phyloP scores from a whole-genome alignment of 2,113 vertebrate genomes.

The Notarius lentiginosus region DNA sequence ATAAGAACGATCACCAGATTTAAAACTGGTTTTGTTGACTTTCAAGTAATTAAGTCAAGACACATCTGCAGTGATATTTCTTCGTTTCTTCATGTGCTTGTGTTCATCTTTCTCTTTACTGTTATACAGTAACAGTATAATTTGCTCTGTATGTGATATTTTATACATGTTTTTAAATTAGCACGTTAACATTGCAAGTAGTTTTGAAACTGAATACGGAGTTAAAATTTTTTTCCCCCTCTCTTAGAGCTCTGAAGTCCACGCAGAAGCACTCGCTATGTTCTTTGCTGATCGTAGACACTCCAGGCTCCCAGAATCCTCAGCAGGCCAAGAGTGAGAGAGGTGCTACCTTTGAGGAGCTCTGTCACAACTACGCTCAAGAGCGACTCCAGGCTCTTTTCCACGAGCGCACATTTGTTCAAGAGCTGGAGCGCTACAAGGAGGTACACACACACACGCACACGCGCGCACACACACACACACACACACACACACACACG shows the following conservation, averaged over 20 bases:
- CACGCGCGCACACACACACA: constrained; percentile 12
- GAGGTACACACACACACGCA: constrained; percentile 74
- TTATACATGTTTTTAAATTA: background rate
- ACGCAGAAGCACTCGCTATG: constrained; percentile 87
- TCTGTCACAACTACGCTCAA: constrained; percentile 96
- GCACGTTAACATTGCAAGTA: too few relatives aligned
- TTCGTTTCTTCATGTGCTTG: background rate
- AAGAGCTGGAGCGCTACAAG: constrained; percentile 93
- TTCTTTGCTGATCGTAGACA: constrained; percentile 93
- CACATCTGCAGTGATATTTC: background rate
- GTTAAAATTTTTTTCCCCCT: background rate
- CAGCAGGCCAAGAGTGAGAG: constrained; percentile 77
- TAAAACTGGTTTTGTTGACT: background rate
- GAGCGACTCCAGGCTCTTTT: constrained; percentile 93
- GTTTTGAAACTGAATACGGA: background rate
- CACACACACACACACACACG: too few relatives aligned
- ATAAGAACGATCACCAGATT: background rate
- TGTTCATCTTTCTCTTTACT: background rate
- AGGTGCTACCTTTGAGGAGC: constrained; percentile 90
- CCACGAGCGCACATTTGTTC: constrained; percentile 86
- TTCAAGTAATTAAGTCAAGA: background rate
- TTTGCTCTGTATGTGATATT: background rate
- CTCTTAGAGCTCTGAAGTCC: constrained; percentile 88
- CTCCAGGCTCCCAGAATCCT: constrained; percentile 93
- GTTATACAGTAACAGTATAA: too few relatives aligned